Conservation (phyloP, 2,797 vertebrate genomes). For the Notolabrus celidotus region DNA sequence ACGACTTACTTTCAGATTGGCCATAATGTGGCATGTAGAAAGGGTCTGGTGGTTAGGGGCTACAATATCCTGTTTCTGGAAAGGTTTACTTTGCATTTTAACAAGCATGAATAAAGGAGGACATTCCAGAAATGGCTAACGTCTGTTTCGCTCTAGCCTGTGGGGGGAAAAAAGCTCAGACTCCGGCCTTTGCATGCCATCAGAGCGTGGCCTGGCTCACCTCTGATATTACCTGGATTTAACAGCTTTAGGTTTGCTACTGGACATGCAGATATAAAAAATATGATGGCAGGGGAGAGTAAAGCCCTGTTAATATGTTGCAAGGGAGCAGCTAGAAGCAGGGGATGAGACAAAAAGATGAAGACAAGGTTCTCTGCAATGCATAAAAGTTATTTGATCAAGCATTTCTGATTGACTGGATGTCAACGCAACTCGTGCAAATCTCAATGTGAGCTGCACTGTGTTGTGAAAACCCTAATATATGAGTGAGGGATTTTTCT, state of each 20-base stretch:
- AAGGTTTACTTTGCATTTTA: conserved; percentile 87
- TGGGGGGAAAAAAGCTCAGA: conserved; percentile 64
- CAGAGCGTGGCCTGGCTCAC: conserved; percentile 75
- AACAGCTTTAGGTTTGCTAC: conserved; percentile 59
- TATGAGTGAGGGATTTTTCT: conserved; percentile 42
- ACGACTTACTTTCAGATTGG: conserved; percentile 78
- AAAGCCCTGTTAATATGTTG: conserved; percentile 29
- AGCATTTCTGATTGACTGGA: conserved; percentile 11
- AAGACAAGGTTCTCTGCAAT: conserved; percentile 23
- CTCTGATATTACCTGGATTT: conserved; percentile 75
- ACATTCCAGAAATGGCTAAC: conserved; percentile 85
- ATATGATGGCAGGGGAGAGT: conserved; percentile 21
- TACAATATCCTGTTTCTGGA: conserved; percentile 88
- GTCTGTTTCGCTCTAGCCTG: conserved; percentile 77
- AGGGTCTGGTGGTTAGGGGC: conserved; percentile 81
- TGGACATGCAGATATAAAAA: conserved; percentile 56
- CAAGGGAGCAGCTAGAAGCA: conserved; percentile 18
- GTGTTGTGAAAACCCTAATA: conserved; percentile 48
- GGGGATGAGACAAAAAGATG: conserved; percentile 21
- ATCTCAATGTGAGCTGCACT: conserved; percentile 39
- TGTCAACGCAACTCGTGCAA: conserved; percentile 39
- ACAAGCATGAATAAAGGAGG: conserved; percentile 85
- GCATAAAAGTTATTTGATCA: conserved; percentile 22
- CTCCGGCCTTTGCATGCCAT: conserved; percentile 68
- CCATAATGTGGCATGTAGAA: conserved; percentile 80